Percentiles rank a stretch among this genome's conserved stretches.
Evolutionary conservation across 2,113 vertebrate genomes (phyloP).

Genomic region (Gyps fulvus): DNA sequence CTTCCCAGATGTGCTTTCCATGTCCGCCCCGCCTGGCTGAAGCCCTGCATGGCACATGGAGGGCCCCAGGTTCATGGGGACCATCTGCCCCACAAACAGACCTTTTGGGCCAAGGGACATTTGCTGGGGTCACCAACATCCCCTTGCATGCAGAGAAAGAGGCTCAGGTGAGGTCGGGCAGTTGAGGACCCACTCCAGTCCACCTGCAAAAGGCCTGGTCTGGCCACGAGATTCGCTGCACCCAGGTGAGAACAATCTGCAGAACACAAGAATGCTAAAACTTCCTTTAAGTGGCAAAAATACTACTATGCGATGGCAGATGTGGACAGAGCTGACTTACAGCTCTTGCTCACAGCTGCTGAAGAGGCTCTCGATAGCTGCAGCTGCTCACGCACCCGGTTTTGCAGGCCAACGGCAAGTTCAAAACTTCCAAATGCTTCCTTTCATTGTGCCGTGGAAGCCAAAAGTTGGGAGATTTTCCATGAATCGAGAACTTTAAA

Average conservation of each 20-base stretch:
- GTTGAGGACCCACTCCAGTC: not conserved
- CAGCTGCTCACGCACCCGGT: constrained; percentile 18
- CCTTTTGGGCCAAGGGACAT: accelerated
- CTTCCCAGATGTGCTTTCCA: not conserved
- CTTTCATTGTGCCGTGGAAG: not conserved
- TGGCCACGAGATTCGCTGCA: not conserved
- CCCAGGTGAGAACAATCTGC: not conserved
- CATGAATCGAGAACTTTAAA: not conserved
- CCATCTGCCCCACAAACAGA: not conserved
- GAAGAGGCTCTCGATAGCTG: not conserved
- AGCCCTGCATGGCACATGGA: not conserved
- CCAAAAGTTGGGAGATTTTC: not conserved
- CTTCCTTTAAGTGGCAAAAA: not conserved
- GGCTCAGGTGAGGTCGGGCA: not conserved
- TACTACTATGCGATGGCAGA: not conserved
- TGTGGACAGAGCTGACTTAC: not conserved
- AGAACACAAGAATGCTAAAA: not conserved
- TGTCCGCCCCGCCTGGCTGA: not conserved
- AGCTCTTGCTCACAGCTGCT: constrained; percentile 18
- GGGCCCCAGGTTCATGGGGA: not conserved
- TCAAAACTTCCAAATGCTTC: not conserved
- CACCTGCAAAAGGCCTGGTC: not conserved
- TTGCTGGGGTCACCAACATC: not conserved
- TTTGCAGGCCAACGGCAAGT: not conserved
- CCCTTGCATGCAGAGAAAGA: not conserved